Evolutionary conservation across 2,888 invertebrate genomes (phyloP), one percentile per base, ranked within the genome.

Genomic region (Latrodectus elegans): DNA sequence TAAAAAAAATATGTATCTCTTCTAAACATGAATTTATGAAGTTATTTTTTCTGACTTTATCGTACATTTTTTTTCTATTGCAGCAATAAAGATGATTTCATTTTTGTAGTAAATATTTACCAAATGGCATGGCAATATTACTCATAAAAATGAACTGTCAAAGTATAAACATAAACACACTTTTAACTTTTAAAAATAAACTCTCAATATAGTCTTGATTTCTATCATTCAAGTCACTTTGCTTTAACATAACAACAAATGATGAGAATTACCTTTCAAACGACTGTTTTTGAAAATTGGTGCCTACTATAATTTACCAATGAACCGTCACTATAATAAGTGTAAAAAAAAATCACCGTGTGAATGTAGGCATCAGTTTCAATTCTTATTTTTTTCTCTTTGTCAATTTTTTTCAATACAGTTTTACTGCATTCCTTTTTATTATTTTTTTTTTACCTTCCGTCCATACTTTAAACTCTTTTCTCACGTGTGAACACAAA

Each of bases 401-500:
- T 53, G 38, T 38, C 38, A 38, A 51, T 75, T 65, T 76, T 51
- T 64, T 60, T 72, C 51, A 64, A 38, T 38, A 38, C 60, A 60
- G 60, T 60, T 60, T 60, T 60, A 52, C 65, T 52, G 11, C 65
- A 73, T 81, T 74, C 67, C 49, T 74, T 65, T 73, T n/a, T n/a
- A n/a, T n/a, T n/a, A n/a, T n/a, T n/a, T n/a, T n/a, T n/a, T 73
- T 81, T 73, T 72, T 55, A 64, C 49, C 14, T 17, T 51, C 4
- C 11, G 17, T 53, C 51, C n/a, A 11, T 38, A 38, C 12, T 60
- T 60, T 60, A 60, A 60, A 22, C 70, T 12, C 14, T 38, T 64
- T 53, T 73, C 73, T 49, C 67, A 67, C 74, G 65, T 51, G 51
- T 15, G 74, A 84, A 77, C 68, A 84, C 84, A 73, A 84, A 84